Evolutionary conservation across 2,888 invertebrate genomes (phyloP), one percentile per base, ranked within the genome.

Genomic region (Pyrrhia umbra): DNA sequence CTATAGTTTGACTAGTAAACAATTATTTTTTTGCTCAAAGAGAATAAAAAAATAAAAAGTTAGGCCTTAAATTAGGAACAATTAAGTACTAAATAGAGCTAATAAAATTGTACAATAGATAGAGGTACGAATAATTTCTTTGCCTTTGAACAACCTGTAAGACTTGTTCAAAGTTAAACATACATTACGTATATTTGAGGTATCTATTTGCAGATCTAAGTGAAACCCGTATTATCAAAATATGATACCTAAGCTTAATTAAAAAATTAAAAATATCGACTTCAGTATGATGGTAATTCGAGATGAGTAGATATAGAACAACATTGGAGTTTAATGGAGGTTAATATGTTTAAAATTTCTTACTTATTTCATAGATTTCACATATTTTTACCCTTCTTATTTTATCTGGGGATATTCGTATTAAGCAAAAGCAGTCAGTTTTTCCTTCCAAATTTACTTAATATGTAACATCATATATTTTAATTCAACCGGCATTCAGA

Each of bases 11-110:
- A 70, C 75, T 78, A 78, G 58, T 30, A 43, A 56, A 59, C 46
- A 25, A 13, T 18, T 23, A 10, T 54, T 15, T 42, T 46, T 49
- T 37, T 0, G 58, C 13, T 43, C 20, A 40, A 49, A 42, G 43
- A 39, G 54, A 45, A 8, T 37, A 49, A 46, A 58, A 51, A 42
- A 49, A 57, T 42, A 62, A 62, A n/a, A 58, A 63, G 10, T 65
- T 79, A 79, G 74, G 80, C 78, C 80, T 70, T 68, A 71, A 77
- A 77, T 60, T 74, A 79, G 77, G 80, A 74, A 77, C 52, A 68
- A 59, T 42, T 54, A 64, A 51, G 25, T 43, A 45, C 46, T 13
- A 34, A 2, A 62, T 55, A 70, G 10, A 68, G 52, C 56, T 63
- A 64, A 42, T 50, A 49, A 30, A 70, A 43, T 70, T 55, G 15